These are phyloP conservation scores for Dicaeum eximium DNA, from an alignment of 2,113 vertebrate species.

Conservation along the genomic window DNA sequence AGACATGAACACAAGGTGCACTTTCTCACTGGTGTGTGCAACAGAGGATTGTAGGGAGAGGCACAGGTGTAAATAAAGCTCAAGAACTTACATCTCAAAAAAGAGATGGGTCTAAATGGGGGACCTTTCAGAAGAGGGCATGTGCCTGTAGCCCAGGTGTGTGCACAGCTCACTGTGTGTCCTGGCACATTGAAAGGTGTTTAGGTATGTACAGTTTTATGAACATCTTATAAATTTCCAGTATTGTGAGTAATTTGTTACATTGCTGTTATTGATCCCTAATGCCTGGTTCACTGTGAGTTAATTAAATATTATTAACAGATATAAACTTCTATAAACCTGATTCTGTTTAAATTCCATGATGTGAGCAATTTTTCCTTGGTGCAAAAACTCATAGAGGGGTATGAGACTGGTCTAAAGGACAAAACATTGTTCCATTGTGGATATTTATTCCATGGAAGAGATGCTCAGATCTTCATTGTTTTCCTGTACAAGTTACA, in stretches of 20 bases:
- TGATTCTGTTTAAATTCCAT: background rate
- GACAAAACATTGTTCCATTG: background rate
- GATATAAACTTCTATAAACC: background rate
- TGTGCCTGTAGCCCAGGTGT: background rate
- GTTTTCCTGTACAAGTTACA: background rate
- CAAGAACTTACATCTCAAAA: background rate
- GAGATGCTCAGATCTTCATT: background rate
- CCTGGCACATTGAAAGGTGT: fast-evolving
- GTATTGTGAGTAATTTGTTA: background rate
- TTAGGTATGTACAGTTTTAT: background rate
- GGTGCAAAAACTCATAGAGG: background rate
- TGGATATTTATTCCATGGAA: background rate
- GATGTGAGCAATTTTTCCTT: background rate
- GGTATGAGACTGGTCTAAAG: background rate
- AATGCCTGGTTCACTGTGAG: background rate
- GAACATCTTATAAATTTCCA: background rate
- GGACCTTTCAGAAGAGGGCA: fast-evolving
- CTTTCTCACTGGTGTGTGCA: background rate
- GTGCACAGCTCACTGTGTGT: background rate
- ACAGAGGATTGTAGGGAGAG: background rate
- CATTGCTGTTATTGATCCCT: background rate
- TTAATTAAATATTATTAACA: background rate
- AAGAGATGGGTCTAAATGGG: background rate
- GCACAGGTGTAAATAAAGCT: background rate
- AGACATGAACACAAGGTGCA: fast-evolving